These are phyloP conservation scores for Drosophila acutilabella DNA, from an alignment of 2,888 invertebrate genomes.

Conservation along the genomic window DNA sequence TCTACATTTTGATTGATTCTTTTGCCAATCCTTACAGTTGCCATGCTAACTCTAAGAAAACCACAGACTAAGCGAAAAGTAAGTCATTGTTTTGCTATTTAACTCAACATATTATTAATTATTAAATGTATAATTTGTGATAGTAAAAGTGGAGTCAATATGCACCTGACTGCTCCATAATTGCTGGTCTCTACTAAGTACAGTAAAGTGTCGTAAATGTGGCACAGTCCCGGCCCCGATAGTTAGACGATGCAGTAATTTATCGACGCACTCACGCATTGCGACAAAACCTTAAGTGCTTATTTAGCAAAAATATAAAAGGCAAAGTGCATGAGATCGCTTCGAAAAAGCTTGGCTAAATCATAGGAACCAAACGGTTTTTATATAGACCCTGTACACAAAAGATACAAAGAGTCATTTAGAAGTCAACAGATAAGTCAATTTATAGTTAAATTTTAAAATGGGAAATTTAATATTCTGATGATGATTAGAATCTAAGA, in stretches of 20 bases:
- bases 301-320: slow-evolving; percentile 59
- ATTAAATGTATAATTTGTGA: slow-evolving; percentile 1
- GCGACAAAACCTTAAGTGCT: slow-evolving; percentile 54
- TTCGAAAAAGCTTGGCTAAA: not conserved
- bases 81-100: not conserved
- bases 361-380: slow-evolving; percentile 1
- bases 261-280: slow-evolving; percentile 68
- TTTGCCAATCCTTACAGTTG: not conserved
- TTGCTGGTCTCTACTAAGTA: slow-evolving; percentile 15
- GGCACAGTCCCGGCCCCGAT: slow-evolving; percentile 45
- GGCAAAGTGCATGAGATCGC: slow-evolving; percentile 28
- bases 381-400: not conserved
- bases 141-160: slow-evolving; percentile 25
- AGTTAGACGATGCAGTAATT: slow-evolving; percentile 42
- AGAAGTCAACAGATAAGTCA: too few relatives aligned
- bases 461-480: too few relatives aligned
- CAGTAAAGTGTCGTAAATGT: slow-evolving; percentile 54
- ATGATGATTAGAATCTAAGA: too few relatives aligned
- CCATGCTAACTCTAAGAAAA: too few relatives aligned
- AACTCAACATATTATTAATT: not conserved
- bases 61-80: not conserved
- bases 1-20: too few relatives aligned
- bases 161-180: slow-evolving; percentile 13
- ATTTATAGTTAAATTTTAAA: too few relatives aligned
- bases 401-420: too few relatives aligned